phyloP scores from a whole-genome alignment of 2,113 vertebrate genomes.

The Misgurnus anguillicaudatus region DNA sequence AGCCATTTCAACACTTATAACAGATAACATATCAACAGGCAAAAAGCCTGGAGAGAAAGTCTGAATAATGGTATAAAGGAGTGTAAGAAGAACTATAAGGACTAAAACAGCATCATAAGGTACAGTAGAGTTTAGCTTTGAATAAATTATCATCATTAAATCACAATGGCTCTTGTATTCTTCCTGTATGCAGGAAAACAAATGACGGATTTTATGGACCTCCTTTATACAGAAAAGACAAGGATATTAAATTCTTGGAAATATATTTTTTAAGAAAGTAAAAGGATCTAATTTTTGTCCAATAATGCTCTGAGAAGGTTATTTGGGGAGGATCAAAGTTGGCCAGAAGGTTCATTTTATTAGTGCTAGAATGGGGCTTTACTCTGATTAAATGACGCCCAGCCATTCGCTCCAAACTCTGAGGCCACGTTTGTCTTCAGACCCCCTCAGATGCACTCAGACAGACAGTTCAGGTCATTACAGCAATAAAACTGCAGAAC shows the following conservation, averaged over 20 bases:
- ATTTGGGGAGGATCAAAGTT: slow-evolving; percentile 14
- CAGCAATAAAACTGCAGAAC: slow-evolving; percentile 45
- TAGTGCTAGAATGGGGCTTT: slow-evolving; percentile 18
- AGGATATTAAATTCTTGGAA: not conserved
- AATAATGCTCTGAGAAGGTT: slow-evolving; percentile 7
- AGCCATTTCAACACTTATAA: slow-evolving; percentile 6
- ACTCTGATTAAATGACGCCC: slow-evolving; percentile 19
- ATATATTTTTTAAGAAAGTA: slow-evolving; percentile 3
- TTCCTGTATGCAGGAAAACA: not conserved
- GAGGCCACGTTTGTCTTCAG: slow-evolving; percentile 36
- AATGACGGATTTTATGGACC: not conserved
- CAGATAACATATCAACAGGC: slow-evolving; percentile 27
- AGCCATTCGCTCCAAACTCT: slow-evolving; percentile 29
- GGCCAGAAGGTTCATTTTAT: slow-evolving; percentile 32
- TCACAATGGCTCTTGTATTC: not conserved
- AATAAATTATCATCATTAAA: not conserved
- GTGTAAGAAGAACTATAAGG: not conserved
- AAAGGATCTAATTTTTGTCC: slow-evolving; percentile 1
- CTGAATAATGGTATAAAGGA: not conserved
- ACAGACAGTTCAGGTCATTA: slow-evolving; percentile 51
- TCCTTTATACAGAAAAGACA: not conserved
- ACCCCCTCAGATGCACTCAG: slow-evolving; percentile 29
- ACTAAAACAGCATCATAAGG: slow-evolving; percentile 47
- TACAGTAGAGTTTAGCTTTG: not conserved
- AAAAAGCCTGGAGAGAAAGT: not conserved